Evolutionary conservation across 1,140 invertebrate genomes (phyloP).

Genomic region (Lepidurus couesii): DNA sequence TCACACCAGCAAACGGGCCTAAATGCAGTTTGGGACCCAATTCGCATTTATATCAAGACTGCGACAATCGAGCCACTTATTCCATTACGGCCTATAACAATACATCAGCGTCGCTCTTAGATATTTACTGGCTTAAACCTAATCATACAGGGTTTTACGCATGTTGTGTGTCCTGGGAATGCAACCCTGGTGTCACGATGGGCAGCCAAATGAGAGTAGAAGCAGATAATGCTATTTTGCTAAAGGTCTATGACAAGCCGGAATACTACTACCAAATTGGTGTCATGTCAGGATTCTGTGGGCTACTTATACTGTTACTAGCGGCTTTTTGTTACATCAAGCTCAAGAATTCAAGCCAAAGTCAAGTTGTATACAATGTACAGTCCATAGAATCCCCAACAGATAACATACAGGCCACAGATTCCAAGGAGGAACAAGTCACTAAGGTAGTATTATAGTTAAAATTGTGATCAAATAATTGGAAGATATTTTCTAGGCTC

Average conservation of each 20-base stretch:
- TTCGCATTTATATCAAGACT: neutral
- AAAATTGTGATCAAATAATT: neutral
- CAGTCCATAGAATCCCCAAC: neutral
- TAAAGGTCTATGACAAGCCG: neutral
- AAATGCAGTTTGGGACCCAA: neutral
- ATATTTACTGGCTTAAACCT: neutral
- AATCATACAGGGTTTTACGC: neutral
- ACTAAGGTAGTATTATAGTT: neutral
- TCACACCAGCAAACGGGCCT: neutral
- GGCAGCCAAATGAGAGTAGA: neutral
- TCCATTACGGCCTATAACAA: neutral
- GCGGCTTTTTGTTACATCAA: slow-evolving; percentile 2
- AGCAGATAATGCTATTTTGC: neutral
- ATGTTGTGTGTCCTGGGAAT: neutral
- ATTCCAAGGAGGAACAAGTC: neutral
- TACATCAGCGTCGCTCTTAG: neutral
- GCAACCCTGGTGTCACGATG: neutral
- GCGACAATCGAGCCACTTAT: neutral
- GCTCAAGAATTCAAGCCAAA: neutral
- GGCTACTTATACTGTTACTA: neutral
- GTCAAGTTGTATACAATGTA: neutral
- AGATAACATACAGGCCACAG: neutral
- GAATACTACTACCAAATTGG: neutral
- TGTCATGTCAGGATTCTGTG: neutral
- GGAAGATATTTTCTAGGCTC: neutral